Base-by-base conservation (phyloP, 2,888 invertebrate species). In the Synanthedon andrenaeformis region DNA sequence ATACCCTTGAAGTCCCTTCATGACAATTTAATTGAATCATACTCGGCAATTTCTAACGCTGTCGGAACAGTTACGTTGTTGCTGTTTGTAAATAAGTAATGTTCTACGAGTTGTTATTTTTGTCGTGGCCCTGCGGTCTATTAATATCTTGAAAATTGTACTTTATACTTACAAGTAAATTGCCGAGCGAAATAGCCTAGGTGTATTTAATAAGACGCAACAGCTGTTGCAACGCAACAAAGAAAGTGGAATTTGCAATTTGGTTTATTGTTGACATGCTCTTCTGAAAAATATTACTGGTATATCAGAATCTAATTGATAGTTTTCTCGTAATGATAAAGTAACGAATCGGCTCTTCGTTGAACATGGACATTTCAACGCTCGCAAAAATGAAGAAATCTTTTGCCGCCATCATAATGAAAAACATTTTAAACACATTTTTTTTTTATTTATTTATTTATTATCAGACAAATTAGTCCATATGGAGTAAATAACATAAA, bases 81-180 rank as follows among this genome's bases (percentile, higher is more conserved):
- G 58, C 57, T 59, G 61, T 58, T 61, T 63, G 60, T 74, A 74
- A 76, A 74, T 72, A 71, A 71, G 70, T 70, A 70, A 74, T 71
- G 66, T 70, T 70, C 69, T 66, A 66, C 65, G 65, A 64, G 65
- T 62, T 52, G 65, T 70, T 79, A 81, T 79, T 80, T 76, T 76
- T 72, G 72, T 70, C 67, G 58, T 60, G 64, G 65, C 69, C 70
- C 65, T 67, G 62, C 67, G 62, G 68, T 72, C 76, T 81, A 80
- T 79, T 78, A 78, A 79, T 77, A 79, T 69, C 68, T 59, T 69
- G 75, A 79, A 79, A 79, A 79, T 76, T 75, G 69, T 69, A 65
- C 64, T 75, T 69, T 68, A 72, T 70, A 69, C 65, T 72, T 70
- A 71, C 74, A 76, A 73, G 76, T 76, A 79, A 79, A 79, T 79